Evolutionary conservation across 2,797 vertebrate species (phyloP).

Genomic region (Mus minutoides): DNA sequence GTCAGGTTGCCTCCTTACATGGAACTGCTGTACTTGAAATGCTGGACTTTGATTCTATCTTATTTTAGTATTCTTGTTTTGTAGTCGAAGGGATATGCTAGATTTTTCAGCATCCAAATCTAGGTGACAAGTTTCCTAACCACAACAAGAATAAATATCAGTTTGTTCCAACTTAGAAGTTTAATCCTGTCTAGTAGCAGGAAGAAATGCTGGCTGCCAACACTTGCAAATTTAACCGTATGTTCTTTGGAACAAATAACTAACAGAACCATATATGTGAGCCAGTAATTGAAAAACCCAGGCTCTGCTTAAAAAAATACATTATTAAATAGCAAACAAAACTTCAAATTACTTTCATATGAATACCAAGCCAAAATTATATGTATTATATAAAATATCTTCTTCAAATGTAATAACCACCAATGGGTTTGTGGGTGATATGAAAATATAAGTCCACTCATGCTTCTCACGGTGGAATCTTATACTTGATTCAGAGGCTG

Average conservation of each 20-base stretch:
- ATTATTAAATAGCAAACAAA: conserved; percentile 54
- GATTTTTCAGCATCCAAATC: neutral
- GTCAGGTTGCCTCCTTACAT: neutral
- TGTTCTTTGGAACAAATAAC: conserved; percentile 53
- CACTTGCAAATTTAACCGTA: conserved; percentile 45
- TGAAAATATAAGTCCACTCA: conserved; percentile 39
- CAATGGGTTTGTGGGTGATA: neutral
- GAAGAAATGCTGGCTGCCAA: neutral
- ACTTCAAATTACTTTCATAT: conserved; percentile 54
- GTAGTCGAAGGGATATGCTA: neutral
- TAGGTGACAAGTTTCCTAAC: conserved; percentile 37
- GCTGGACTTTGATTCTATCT: neutral
- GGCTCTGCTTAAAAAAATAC: neutral
- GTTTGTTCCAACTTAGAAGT: neutral
- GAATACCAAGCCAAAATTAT: conserved; percentile 41
- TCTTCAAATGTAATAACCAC: conserved; percentile 36
- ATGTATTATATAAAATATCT: neutral
- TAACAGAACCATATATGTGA: conserved; percentile 58
- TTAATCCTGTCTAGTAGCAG: neutral
- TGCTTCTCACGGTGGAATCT: conserved; percentile 17
- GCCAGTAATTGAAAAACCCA: conserved; percentile 36
- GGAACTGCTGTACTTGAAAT: neutral
- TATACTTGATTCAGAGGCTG: neutral
- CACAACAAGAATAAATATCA: conserved; percentile 53
- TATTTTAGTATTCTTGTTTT: neutral